These are phyloP conservation scores for Eurytoma adleriae DNA, from an alignment of 2,888 invertebrate genomes.

Conservation along the genomic window DNA sequence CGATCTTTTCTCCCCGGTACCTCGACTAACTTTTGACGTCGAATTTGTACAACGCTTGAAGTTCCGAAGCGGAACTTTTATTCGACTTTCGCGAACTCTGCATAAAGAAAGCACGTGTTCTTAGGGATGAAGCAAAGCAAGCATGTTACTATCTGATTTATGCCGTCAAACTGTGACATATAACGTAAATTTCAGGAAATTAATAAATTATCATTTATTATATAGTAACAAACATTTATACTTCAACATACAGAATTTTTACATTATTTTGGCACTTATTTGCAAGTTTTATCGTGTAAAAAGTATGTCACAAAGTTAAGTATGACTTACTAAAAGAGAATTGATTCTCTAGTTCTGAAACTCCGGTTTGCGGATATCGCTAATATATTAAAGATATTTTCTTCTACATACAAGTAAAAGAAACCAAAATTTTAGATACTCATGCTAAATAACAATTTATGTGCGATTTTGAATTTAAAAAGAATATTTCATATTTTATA, in stretches of 20 bases:
- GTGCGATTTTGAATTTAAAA: too few relatives aligned
- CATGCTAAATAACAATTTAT: too few relatives aligned
- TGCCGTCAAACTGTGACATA: background rate
- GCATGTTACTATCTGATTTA: background rate
- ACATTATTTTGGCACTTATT: background rate
- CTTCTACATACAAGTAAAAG: too few relatives aligned
- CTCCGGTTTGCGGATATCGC: too few relatives aligned
- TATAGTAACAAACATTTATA: background rate
- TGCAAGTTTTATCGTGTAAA: too few relatives aligned
- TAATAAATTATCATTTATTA: background rate
- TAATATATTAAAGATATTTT: too few relatives aligned
- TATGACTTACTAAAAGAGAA: too few relatives aligned
- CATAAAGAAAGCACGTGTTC: background rate
- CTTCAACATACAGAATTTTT: background rate
- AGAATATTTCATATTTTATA: too few relatives aligned
- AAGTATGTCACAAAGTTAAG: too few relatives aligned
- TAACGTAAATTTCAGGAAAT: background rate
- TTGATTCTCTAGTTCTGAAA: too few relatives aligned
- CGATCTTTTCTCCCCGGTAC: background rate
- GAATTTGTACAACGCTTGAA: conserved; percentile 15
- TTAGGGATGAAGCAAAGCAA: background rate
- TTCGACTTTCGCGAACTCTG: background rate
- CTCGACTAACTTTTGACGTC: background rate
- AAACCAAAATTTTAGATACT: too few relatives aligned
- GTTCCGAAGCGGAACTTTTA: conserved; percentile 23